Evolutionary conservation across 2,888 invertebrate genomes (phyloP), one percentile per base, ranked within the genome.

Genomic region (Meteorus cinctellus): DNA sequence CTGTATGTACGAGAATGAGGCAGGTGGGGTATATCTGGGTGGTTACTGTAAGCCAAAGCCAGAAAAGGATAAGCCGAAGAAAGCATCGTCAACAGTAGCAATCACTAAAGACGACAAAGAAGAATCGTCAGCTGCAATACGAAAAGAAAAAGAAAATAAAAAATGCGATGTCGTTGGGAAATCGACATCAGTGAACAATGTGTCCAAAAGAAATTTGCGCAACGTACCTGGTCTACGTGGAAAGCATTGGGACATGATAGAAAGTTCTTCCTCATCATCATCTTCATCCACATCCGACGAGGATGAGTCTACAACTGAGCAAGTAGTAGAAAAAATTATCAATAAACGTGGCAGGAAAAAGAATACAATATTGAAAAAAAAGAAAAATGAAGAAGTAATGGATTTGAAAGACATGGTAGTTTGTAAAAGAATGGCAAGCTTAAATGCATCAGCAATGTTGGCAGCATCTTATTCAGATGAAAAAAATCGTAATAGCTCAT

Each of bases 1-100:
- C 88, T 96, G 96, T 86, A 91, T 97, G 31, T 97, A 97, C 86
- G 97, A 97, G 89, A 97, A 97, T 87, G 97, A 97, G 90, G 94
- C 95, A 70, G 91, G 95, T 69, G 94, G 94, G 0, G 94, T 94
- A 77, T 92, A 94, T 72, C 86, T 91, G 16, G 92, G 92, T 45
- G 91, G 91, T 82, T 86, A 91, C 70, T 91, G 92, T 51, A 91
- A 92, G 79, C 92, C 92, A 31, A 92, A 92, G 51, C 92, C 92
- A 78, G 86, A 89, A 48, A 83, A 86, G 31, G 92, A 91, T 85
- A 91, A 91, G 83, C 91, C 91, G 82, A 73, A 90, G 80, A 87
- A 92, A 87, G 62, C 69, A 10, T 10, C 66, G 27, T 41, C 66
- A 14, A n/a, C 48, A 51, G 73, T 73, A 55, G 90, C 91, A 86